These are phyloP conservation scores for Podarcis lilfordi DNA, from an alignment of 2,797 vertebrate genomes.

Conservation along the genomic window DNA sequence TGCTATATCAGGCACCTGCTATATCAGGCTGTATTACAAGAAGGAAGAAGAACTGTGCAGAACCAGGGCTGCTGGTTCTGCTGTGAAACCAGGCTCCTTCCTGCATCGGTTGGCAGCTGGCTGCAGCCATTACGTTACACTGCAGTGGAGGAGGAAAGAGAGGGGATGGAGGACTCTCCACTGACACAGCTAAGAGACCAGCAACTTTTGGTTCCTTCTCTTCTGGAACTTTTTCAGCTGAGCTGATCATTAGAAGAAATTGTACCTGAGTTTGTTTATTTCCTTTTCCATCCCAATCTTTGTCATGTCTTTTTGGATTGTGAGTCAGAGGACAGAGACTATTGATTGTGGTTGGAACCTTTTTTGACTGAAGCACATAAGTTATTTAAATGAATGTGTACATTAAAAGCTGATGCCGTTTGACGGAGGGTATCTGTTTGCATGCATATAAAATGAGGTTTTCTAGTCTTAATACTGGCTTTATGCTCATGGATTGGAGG, in stretches of 20 bases:
- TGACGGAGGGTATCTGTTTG: not conserved
- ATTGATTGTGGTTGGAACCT: not conserved
- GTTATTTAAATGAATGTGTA: not conserved
- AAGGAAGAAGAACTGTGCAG: not conserved
- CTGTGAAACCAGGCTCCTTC: not conserved
- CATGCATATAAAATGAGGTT: slow-evolving; percentile 24
- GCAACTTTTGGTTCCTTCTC: not conserved
- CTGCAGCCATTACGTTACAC: not conserved
- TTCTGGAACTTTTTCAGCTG: not conserved
- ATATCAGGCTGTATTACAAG: not conserved
- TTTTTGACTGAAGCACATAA: not conserved
- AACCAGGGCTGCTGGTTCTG: not conserved
- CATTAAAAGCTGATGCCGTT: not conserved
- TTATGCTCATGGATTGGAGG: slow-evolving; percentile 43
- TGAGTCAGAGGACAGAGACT: not conserved
- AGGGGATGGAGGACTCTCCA: not conserved
- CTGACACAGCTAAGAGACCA: not conserved
- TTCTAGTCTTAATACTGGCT: slow-evolving; percentile 35
- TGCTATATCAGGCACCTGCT: not conserved
- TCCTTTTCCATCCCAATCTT: not conserved
- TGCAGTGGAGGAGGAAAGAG: not conserved
- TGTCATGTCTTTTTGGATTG: not conserved
- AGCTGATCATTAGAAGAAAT: not conserved
- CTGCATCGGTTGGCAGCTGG: not conserved
- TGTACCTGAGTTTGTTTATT: not conserved